These are phyloP conservation scores for Clarias batrachus DNA, from an alignment of 2,113 vertebrate species.

Conservation along the genomic window DNA sequence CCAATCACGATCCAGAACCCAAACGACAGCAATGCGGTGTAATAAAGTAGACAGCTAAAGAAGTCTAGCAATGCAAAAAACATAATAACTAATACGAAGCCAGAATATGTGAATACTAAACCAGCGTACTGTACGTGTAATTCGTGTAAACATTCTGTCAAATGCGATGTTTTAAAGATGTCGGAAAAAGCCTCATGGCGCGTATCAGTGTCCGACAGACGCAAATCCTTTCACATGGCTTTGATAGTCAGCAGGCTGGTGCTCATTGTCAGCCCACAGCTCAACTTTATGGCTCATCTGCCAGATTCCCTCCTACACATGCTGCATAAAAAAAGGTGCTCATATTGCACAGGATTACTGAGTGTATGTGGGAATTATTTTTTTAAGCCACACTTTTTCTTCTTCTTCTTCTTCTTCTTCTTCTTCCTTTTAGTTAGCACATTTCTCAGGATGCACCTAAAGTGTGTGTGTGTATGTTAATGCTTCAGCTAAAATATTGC, in stretches of 20 bases:
- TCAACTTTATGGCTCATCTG: constrained; percentile 25
- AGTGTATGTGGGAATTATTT: background rate
- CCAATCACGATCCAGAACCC: background rate
- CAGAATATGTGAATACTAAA: background rate
- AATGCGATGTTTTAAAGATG: background rate
- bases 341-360: constrained; percentile 17
- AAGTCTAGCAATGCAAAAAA: background rate
- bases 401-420: background rate
- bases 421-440: background rate
- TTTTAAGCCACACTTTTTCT: background rate
- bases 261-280: constrained; percentile 13
- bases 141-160: background rate
- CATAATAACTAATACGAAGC: background rate
- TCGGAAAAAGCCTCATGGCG: background rate
- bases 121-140: background rate
- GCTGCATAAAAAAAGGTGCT: constrained; percentile 8
- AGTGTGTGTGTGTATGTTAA: no score
- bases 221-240: background rate
- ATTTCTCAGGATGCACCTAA: no score
- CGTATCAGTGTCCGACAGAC: background rate
- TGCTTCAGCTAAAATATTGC: no score
- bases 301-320: constrained; percentile 25
- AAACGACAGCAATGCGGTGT: background rate
- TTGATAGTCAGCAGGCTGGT: constrained; percentile 8
- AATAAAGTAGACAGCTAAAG: background rate